A percentile compares a stretch with the other conserved stretches of the same genome.
Evolutionary conservation across 2,113 vertebrate species (phyloP).

Genomic region (Ammodytes dubius): DNA sequence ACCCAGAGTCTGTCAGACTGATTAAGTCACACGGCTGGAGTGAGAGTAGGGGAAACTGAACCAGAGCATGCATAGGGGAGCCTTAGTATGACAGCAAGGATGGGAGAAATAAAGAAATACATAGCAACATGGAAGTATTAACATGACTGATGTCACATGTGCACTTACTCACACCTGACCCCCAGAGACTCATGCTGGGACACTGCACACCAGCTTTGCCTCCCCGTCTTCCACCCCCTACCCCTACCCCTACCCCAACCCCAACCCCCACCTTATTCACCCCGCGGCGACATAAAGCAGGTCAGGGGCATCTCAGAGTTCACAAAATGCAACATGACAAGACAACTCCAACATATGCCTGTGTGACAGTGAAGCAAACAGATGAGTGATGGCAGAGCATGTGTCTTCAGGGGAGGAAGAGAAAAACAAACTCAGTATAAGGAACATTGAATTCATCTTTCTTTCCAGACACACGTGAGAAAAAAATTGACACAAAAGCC

Average conservation of each 20-base stretch:
- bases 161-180: conserved; percentile 75
- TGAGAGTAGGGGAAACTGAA: conserved; percentile 83
- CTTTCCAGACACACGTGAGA: neutral
- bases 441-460: conserved; percentile 38
- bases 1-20: conserved; percentile 92
- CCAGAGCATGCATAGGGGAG: conserved; percentile 74
- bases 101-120: conserved; percentile 67
- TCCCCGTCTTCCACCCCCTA: conserved; percentile 30
- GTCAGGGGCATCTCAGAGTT: conserved; percentile 82
- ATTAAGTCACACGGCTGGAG: conserved; percentile 88
- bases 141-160: conserved; percentile 65
- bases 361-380: conserved; percentile 77
- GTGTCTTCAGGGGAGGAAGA: conserved; percentile 57
- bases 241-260: neutral
- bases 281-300: conserved; percentile 74
- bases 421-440: conserved; percentile 18
- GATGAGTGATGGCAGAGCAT: conserved; percentile 75
- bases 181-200: conserved; percentile 62
- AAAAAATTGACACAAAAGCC: neutral
- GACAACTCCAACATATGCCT: conserved; percentile 76
- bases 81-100: conserved; percentile 52
- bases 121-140: conserved; percentile 71
- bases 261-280: conserved; percentile 56
- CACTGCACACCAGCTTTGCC: conserved; percentile 57
- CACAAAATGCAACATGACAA: conserved; percentile 80